These are phyloP conservation scores for Drosophila dunni DNA, from an alignment of 1,140 invertebrate genomes.

Conservation along the genomic window DNA sequence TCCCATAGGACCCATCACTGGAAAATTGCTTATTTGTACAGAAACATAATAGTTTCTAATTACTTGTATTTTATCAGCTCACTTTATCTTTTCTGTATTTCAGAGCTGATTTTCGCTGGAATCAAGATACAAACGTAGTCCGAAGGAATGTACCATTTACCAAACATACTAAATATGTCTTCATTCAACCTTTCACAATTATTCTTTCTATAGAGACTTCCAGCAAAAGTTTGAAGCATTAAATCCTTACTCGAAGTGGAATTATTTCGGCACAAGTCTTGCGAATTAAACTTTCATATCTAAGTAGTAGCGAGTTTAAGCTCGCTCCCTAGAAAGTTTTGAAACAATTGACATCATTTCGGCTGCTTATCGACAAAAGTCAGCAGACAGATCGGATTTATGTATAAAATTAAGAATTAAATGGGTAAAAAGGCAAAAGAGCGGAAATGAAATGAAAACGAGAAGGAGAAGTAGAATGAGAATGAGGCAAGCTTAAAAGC, in stretches of 20 bases:
- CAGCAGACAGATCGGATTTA: slow-evolving; percentile 76
- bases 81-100: no score
- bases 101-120: no score
- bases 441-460: slow-evolving; percentile 53
- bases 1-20: no score
- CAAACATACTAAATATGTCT: no score
- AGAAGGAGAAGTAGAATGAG: slow-evolving; percentile 24
- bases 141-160: no score
- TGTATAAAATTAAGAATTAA: slow-evolving; percentile 77
- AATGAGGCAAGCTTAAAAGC: slow-evolving; percentile 39
- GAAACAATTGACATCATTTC: slow-evolving; percentile 69
- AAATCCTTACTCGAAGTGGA: slow-evolving; percentile 47
- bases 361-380: slow-evolving; percentile 72
- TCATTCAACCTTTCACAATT: neutral
- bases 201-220: neutral
- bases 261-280: slow-evolving; percentile 50
- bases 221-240: neutral
- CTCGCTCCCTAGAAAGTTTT: slow-evolving; percentile 33
- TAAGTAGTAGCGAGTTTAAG: neutral
- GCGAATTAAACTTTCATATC: slow-evolving; percentile 69
- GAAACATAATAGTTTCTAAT: no score
- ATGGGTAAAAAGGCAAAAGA: slow-evolving; percentile 48
- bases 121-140: no score
- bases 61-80: no score
- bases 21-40: no score